Evolutionary conservation across 2,888 invertebrate species (phyloP), one percentile per base, ranked within the genome.

Genomic region (Drosophila recens): DNA sequence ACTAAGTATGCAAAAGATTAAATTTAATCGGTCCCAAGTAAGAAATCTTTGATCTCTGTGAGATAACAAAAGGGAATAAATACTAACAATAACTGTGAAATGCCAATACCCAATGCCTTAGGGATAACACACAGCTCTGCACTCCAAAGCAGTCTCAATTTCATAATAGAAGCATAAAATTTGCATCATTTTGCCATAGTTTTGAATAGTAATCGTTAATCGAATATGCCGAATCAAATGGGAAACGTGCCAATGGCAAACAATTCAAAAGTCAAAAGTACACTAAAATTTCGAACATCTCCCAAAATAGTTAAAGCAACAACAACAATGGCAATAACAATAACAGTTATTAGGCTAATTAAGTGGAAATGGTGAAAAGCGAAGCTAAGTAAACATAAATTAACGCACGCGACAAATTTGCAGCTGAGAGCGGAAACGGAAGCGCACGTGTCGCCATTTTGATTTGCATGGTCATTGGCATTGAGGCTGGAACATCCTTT

Each of bases 381-480:
- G 54, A 40, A 34, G 66, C 66, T 66, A 71, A 74, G 71, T 70
- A 75, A 75, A 79, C 72, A 86, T 75, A 75, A 85, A 79, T 77
- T 74, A 75, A 70, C 69, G 73, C 83, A 67, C 74, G 75, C 79
- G 86, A 86, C 88, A 86, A 87, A 80, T 79, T 79, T 67, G 72
- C 64, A 40, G 65, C 23, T 49, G 30, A 56, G 9, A 17, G 34
- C 81, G 84, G 75, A 87, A 85, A 43, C 78, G 86, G 87, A 87
- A 71, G 73, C 56, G 73, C 68, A 75, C 72, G 80, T 86, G 88
- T 77, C 77, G 72, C 84, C 83, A 81, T 86, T 88, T 85, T 85
- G 88, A 86, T 88, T 88, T 81, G 87, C 80, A 64, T 71, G 58
- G 64, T 45, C 68, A 51, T 57, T 58, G 33, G 9, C 57, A 57